A percentile compares a stretch with the other conserved stretches of the same genome.
phyloP scores from a whole-genome alignment of 2,113 vertebrate genomes.

The Beaufortia kweichowensis region DNA sequence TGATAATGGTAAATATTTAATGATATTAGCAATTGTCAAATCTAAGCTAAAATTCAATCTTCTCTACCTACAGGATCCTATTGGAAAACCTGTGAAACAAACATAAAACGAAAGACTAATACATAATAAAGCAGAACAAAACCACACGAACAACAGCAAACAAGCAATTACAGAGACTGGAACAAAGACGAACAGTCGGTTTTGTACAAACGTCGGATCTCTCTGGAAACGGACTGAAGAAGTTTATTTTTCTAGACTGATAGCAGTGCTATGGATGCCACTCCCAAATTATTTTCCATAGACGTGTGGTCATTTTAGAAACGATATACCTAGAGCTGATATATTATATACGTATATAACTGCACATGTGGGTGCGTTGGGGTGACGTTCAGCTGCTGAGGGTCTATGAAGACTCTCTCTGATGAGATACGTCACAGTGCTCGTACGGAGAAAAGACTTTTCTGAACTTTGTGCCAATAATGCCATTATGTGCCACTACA shows the following conservation, averaged over 20 bases:
- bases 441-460: constrained; percentile 72
- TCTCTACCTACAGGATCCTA: constrained; percentile 81
- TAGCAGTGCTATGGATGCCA: constrained; percentile 66
- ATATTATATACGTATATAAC: constrained; percentile 67
- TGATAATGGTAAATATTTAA: too few species aligned
- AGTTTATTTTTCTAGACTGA: constrained; percentile 98
- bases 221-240: constrained; percentile 86
- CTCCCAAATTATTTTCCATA: constrained; percentile 68
- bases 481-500: constrained; percentile 98
- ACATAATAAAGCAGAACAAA: constrained; percentile 66
- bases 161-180: constrained; percentile 34
- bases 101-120: constrained; percentile 66
- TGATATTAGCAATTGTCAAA: neutral
- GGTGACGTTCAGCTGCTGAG: constrained; percentile 52
- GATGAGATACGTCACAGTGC: constrained; percentile 65
- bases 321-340: constrained; percentile 65
- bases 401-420: constrained; percentile 57
- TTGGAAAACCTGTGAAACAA: constrained; percentile 86
- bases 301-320: constrained; percentile 69
- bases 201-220: constrained; percentile 83
- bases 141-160: constrained; percentile 31
- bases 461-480: constrained; percentile 98
- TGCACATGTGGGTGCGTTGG: constrained; percentile 61
- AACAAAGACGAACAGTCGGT: constrained; percentile 68
- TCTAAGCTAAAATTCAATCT: constrained; percentile 53